Percentiles rank a stretch among this genome's conserved stretches.
Evolutionary conservation across 2,888 invertebrate genomes (phyloP).

Genomic region (Drosophila prostipennis): DNA sequence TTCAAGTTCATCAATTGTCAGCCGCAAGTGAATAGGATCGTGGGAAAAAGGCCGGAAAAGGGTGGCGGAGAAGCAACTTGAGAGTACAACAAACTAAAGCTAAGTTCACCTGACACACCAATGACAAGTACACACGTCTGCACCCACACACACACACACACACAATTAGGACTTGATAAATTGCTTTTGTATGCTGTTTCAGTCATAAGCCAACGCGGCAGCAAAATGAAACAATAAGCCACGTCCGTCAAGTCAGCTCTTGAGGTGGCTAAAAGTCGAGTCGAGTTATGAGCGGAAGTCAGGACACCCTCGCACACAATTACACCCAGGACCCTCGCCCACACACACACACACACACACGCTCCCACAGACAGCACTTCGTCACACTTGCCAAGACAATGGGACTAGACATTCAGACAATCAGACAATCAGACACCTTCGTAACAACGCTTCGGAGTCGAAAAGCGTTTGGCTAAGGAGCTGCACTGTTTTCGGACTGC

Average conservation of each 20-base stretch:
- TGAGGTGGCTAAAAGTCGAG: slow-evolving; percentile 73
- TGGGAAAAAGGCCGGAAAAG: slow-evolving; percentile 2
- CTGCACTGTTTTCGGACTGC: background rate
- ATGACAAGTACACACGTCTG: slow-evolving; percentile 60
- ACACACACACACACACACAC: too few species aligned
- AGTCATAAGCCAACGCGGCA: slow-evolving; percentile 66
- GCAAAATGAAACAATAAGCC: slow-evolving; percentile 79
- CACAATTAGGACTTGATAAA: slow-evolving; percentile 80
- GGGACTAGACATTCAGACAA: slow-evolving; percentile 68
- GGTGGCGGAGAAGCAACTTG: slow-evolving; percentile 27
- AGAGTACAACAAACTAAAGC: slow-evolving; percentile 51
- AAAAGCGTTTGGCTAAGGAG: background rate
- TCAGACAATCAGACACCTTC: slow-evolving; percentile 43
- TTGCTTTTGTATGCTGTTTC: slow-evolving; percentile 75
- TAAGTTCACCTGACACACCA: slow-evolving; percentile 71
- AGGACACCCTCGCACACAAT: slow-evolving; percentile 38
- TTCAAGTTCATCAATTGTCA: slow-evolving; percentile 58
- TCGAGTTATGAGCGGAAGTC: slow-evolving; percentile 63
- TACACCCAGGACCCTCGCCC: slow-evolving; percentile 16
- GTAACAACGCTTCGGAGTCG: slow-evolving; percentile 2
- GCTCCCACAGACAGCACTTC: slow-evolving; percentile 57
- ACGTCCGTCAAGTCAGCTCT: slow-evolving; percentile 77
- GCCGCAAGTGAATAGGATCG: slow-evolving; percentile 29
- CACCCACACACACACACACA: slow-evolving; percentile 47
- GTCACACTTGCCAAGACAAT: slow-evolving; percentile 70